phyloP scores from a whole-genome alignment of 2,888 invertebrate species.

The Drosophila borborema region DNA sequence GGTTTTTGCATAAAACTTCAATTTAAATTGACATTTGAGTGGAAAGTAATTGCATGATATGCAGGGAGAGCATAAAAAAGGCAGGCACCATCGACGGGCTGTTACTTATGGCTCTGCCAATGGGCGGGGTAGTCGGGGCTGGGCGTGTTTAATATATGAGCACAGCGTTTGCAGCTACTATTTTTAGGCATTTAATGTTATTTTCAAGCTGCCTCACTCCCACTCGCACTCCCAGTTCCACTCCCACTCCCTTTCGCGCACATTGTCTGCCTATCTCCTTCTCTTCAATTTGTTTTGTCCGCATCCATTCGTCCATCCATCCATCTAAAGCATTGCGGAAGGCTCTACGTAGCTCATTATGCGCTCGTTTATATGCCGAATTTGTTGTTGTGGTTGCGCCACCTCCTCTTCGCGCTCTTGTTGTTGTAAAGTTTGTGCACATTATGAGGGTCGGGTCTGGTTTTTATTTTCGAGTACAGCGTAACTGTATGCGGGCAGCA shows the following conservation, averaged over 20 bases:
- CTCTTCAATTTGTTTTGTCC: conserved; percentile 9
- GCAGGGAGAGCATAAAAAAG: conserved; percentile 75
- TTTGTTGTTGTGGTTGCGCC: conserved; percentile 71
- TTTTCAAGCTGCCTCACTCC: conserved; percentile 40
- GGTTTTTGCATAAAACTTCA: conserved; percentile 81
- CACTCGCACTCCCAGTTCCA: neutral
- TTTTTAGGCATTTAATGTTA: conserved; percentile 78
- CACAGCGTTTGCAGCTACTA: conserved; percentile 54
- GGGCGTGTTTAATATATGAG: conserved; percentile 77
- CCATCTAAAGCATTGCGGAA: conserved; percentile 53
- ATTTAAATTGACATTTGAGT: conserved; percentile 81
- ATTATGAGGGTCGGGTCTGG: conserved; percentile 67
- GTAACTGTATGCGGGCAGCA: conserved; percentile 62
- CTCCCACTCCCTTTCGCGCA: neutral
- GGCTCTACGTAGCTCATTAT: conserved; percentile 77
- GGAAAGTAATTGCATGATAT: conserved; percentile 82
- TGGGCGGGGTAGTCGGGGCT: conserved; percentile 13
- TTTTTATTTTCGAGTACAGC: conserved; percentile 19
- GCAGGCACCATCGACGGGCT: conserved; percentile 58
- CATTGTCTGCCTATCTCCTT: neutral
- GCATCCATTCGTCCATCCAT: conserved; percentile 40
- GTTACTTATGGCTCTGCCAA: conserved; percentile 45
- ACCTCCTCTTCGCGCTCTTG: conserved; percentile 19
- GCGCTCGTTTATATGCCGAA: conserved; percentile 81
- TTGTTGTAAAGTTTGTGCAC: conserved; percentile 55